phyloP scores from a whole-genome alignment of 2,797 vertebrate species.

The Sebastes miniatus region DNA sequence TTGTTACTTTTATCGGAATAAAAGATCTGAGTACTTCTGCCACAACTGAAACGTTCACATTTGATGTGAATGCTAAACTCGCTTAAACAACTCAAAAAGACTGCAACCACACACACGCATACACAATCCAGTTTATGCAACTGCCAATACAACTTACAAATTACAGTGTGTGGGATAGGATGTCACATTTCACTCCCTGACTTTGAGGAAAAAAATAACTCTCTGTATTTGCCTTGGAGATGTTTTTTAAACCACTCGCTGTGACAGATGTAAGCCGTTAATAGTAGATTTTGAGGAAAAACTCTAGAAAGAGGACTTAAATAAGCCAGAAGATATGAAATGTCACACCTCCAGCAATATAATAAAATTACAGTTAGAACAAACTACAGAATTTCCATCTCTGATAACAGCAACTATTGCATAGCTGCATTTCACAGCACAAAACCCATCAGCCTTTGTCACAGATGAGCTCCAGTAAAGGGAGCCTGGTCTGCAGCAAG shows the following conservation, averaged over 20 bases:
- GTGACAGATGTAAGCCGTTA: slow-evolving; percentile 40
- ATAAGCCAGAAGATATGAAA: slow-evolving; percentile 7
- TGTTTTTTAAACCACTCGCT: slow-evolving; percentile 28
- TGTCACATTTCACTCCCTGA: slow-evolving; percentile 61
- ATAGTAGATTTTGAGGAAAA: slow-evolving; percentile 29
- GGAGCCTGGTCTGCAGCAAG: slow-evolving; percentile 51
- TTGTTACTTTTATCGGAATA: background rate
- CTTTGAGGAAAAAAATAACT: slow-evolving; percentile 48
- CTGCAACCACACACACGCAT: background rate
- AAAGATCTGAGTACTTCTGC: background rate
- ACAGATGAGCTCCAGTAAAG: slow-evolving; percentile 57
- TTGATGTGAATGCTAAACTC: slow-evolving; percentile 8
- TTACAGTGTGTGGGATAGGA: slow-evolving; percentile 52
- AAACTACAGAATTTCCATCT: slow-evolving; percentile 20
- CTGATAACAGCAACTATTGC: slow-evolving; percentile 27
- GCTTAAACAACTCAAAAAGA: background rate
- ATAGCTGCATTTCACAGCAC: slow-evolving; percentile 38
- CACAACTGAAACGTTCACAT: background rate
- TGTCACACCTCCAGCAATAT: background rate
- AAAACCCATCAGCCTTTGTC: slow-evolving; percentile 53
- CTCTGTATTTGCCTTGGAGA: slow-evolving; percentile 43
- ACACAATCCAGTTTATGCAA: slow-evolving; percentile 17
- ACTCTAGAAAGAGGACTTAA: slow-evolving; percentile 1
- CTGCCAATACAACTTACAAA: slow-evolving; percentile 60
- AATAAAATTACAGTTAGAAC: slow-evolving; percentile 7